A percentile compares a stretch with the other conserved stretches of the same genome.
Conservation (phyloP, 2,797 vertebrate genomes). For the Cyprinodon diabolis region DNA sequence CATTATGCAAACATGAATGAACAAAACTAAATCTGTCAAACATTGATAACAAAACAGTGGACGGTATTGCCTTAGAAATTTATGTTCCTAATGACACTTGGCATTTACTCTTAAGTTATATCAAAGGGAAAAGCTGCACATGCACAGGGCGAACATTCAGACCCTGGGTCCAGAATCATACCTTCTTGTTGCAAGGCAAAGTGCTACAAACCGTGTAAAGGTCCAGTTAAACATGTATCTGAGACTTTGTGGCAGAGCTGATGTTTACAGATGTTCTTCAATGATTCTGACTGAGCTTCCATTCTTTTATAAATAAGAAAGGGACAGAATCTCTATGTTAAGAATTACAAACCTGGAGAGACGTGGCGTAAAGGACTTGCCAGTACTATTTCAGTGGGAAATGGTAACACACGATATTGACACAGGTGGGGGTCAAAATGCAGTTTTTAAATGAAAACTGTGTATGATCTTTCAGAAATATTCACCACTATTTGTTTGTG, state of each 20-base stretch:
- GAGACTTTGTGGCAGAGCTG: no score
- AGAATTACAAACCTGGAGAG: not conserved
- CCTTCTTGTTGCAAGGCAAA: no score
- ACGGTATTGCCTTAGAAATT: not conserved
- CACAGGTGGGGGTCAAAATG: not conserved
- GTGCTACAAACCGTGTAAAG: no score
- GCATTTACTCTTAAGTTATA: not conserved
- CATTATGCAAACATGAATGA: not conserved
- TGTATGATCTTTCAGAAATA: not conserved
- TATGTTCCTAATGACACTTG: not conserved
- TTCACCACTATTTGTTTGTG: not conserved
- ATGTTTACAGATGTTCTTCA: not conserved
- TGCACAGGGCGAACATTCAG: no score
- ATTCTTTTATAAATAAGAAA: no score
- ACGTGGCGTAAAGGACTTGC: not conserved
- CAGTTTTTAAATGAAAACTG: not conserved
- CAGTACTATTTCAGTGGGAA: not conserved
- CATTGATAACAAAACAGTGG: not conserved
- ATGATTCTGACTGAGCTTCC: not conserved
- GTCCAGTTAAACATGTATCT: no score
- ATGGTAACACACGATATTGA: no score
- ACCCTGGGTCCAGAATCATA: no score
- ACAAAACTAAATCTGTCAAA: not conserved
- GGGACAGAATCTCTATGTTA: not conserved
- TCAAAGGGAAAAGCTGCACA: not conserved